Conservation (phyloP, 2,797 vertebrate genomes). For the Enoplosus armatus region DNA sequence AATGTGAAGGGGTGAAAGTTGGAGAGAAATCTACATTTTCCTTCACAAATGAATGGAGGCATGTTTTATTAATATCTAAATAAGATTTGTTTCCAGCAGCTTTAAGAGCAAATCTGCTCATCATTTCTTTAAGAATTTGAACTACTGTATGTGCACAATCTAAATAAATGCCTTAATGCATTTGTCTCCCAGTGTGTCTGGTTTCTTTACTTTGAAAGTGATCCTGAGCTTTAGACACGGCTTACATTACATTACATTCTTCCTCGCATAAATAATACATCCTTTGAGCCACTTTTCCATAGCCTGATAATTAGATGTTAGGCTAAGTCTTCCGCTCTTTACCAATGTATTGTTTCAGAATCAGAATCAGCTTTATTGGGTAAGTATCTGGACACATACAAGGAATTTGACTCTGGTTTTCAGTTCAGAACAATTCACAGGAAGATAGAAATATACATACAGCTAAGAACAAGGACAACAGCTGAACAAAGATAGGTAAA, state of each 20-base stretch:
- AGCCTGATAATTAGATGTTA: too few species aligned
- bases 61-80: slow-evolving; percentile 3
- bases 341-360: background rate
- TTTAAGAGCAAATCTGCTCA: background rate
- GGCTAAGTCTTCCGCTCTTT: too few species aligned
- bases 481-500: too few species aligned
- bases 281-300: background rate
- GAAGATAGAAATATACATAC: too few species aligned
- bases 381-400: background rate
- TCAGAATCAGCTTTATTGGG: background rate
- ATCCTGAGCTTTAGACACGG: slow-evolving; percentile 25
- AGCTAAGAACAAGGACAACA: too few species aligned
- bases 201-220: slow-evolving; percentile 27
- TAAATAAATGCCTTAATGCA: slow-evolving; percentile 13
- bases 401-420: too few species aligned
- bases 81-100: background rate
- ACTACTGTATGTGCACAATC: background rate
- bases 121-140: background rate
- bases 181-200: background rate
- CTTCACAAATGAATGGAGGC: background rate
- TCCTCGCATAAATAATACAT: slow-evolving; percentile 34
- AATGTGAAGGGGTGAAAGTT: background rate
- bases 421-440: too few species aligned
- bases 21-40: background rate
- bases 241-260: slow-evolving; percentile 22